Evolutionary conservation across 1,140 invertebrate genomes (phyloP).

Genomic region (Probaryconus sp.): DNA sequence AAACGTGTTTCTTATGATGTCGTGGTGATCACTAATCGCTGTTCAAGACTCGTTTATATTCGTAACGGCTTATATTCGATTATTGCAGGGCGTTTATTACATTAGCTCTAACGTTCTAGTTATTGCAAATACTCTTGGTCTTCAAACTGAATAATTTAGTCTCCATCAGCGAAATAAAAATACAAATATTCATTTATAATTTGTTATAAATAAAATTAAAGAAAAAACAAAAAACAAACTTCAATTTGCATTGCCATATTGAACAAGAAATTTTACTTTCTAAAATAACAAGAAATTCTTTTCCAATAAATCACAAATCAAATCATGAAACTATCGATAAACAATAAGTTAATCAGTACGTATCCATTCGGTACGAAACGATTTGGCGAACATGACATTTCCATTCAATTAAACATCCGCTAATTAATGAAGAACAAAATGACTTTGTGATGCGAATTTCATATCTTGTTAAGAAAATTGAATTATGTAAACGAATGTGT

Average conservation of each 20-base stretch:
- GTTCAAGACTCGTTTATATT: conserved; percentile 3
- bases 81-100: conserved; percentile 21
- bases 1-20: conserved; percentile 6
- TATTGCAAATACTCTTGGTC: background rate
- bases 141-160: background rate
- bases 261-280: too few species aligned
- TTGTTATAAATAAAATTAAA: too few species aligned
- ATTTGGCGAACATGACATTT: conserved; percentile 14
- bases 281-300: too few species aligned
- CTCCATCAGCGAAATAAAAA: too few species aligned
- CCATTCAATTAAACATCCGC: conserved; percentile 48
- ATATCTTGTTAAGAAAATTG: conserved; percentile 55
- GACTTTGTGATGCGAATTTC: conserved; percentile 44
- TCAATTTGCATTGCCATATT: too few species aligned
- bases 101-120: conserved; percentile 18
- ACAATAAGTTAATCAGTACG: too few species aligned
- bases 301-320: too few species aligned
- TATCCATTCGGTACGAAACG: too few species aligned
- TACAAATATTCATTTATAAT: too few species aligned
- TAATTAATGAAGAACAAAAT: conserved; percentile 49
- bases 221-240: too few species aligned
- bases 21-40: conserved; percentile 1
- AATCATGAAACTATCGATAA: too few species aligned
- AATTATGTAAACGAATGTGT: conserved; percentile 56
- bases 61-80: conserved; percentile 22